phyloP scores from a whole-genome alignment of 2,113 vertebrate species.

The Dicaeum eximium region DNA sequence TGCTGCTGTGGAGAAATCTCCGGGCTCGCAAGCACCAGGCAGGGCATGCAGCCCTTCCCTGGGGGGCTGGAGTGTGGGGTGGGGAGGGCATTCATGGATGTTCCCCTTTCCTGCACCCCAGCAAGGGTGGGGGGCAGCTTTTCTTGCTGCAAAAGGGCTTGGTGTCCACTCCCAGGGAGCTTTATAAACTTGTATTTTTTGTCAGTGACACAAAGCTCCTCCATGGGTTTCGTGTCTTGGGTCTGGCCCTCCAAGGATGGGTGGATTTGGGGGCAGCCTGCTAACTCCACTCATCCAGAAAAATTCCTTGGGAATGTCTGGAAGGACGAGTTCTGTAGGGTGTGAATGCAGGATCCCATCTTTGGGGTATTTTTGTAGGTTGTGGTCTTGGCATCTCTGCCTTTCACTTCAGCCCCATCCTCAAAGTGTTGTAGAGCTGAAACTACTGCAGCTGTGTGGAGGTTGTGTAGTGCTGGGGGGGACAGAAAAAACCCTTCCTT shows the following conservation, averaged over 20 bases:
- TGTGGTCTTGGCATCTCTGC: not conserved
- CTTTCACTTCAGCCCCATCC: not conserved
- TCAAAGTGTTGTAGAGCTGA: not conserved
- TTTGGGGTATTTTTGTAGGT: not conserved
- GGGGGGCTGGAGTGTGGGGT: rapidly evolving
- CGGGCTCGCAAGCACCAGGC: rapidly evolving
- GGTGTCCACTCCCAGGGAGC: too few relatives aligned
- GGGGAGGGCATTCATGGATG: not conserved
- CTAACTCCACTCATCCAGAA: not conserved
- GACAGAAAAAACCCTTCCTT: not conserved
- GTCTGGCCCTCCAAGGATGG: not conserved
- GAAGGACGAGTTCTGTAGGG: not conserved
- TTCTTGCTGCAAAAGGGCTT: not conserved
- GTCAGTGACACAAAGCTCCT: not conserved
- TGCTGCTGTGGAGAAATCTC: not conserved
- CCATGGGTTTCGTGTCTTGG: not conserved
- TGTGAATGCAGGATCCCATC: not conserved
- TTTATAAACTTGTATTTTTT: not conserved
- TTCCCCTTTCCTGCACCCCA: not conserved
- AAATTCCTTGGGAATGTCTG: not conserved
- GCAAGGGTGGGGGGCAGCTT: rapidly evolving
- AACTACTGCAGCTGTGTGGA: not conserved
- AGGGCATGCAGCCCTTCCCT: rapidly evolving
- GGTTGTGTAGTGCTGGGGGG: not conserved
- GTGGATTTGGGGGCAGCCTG: not conserved